Evolutionary conservation across 1,140 invertebrate species (phyloP).

Genomic region (Thereuonema tuberculata): DNA sequence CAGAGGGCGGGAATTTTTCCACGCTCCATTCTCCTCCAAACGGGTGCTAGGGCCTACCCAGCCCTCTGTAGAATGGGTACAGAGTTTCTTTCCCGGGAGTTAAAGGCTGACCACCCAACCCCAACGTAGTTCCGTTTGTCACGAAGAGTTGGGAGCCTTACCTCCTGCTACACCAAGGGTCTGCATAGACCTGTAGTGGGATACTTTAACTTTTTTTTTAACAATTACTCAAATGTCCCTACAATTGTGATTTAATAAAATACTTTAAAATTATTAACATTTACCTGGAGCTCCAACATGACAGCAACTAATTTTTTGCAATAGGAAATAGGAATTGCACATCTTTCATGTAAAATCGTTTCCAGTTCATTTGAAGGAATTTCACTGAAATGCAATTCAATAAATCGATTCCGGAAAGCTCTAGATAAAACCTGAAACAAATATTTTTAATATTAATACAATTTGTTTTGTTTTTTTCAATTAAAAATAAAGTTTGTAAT

Average conservation of each 20-base stretch:
- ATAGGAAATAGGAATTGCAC: slow-evolving; percentile 71
- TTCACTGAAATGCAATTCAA: slow-evolving; percentile 93
- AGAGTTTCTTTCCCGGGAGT: no score
- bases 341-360: slow-evolving; percentile 77
- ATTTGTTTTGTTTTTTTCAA: neutral
- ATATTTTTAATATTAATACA: slow-evolving; percentile 14
- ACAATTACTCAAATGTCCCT: no score
- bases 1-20: no score
- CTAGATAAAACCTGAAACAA: slow-evolving; percentile 56
- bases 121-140: no score
- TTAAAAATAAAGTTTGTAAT: neutral
- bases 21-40: no score
- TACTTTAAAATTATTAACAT: neutral
- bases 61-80: no score
- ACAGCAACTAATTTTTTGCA: slow-evolving; percentile 84
- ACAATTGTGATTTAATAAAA: neutral
- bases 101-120: no score
- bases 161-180: no score
- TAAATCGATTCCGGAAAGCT: slow-evolving; percentile 94
- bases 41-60: no score
- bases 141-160: no score
- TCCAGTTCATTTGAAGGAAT: slow-evolving; percentile 80
- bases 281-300: slow-evolving; percentile 72
- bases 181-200: no score
- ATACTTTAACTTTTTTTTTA: no score